These are phyloP conservation scores for Formicarius rufipectus DNA, from an alignment of 2,113 vertebrate species.

Conservation along the genomic window DNA sequence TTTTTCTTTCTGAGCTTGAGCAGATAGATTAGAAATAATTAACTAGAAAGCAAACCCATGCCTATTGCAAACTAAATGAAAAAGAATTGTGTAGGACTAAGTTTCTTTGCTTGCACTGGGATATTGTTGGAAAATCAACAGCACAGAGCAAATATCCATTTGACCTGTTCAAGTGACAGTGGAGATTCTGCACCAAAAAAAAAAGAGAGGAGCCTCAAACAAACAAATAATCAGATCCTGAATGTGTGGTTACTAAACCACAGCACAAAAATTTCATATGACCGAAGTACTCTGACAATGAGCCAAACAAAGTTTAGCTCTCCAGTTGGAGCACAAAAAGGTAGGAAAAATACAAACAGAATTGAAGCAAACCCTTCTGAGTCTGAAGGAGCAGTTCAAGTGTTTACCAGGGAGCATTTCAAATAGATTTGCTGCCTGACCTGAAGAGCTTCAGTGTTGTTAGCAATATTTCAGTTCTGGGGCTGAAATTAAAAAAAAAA, in stretches of 20 bases:
- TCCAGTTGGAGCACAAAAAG: background rate
- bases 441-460: background rate
- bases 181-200: background rate
- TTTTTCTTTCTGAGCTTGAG: conserved; percentile 12
- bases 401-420: background rate
- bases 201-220: background rate
- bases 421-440: background rate
- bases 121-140: background rate
- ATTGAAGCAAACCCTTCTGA: background rate
- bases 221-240: background rate
- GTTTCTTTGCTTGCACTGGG: background rate
- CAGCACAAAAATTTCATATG: background rate
- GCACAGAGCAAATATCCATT: background rate
- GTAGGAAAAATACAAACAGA: background rate
- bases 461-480: background rate
- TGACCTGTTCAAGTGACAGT: background rate
- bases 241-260: background rate
- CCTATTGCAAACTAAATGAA: background rate
- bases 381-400: background rate
- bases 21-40: conserved; percentile 46
- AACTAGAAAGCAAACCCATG: conserved; percentile 23
- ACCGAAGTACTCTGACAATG: background rate
- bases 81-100: background rate
- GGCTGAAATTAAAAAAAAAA: background rate
- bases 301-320: background rate